Conservation (phyloP, 2,113 vertebrate species). For the Aviceda subcristata region DNA sequence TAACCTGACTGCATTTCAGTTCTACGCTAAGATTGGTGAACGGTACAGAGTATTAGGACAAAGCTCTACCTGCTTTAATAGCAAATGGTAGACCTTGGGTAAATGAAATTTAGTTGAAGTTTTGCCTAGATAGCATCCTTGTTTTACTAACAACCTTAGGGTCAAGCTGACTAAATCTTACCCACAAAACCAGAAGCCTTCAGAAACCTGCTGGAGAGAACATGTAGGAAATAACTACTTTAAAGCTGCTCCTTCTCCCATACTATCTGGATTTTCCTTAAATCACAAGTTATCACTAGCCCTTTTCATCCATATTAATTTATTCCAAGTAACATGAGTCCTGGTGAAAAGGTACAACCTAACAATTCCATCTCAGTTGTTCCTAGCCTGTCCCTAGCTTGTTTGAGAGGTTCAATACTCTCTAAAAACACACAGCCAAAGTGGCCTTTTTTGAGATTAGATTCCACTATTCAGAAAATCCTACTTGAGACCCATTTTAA, state of each 20-base stretch:
- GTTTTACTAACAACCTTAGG: background rate
- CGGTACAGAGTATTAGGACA: background rate
- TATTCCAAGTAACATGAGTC: background rate
- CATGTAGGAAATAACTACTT: background rate
- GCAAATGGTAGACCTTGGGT: background rate
- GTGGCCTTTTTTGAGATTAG: background rate
- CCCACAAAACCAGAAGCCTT: too few species aligned
- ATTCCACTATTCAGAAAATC: background rate
- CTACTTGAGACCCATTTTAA: background rate
- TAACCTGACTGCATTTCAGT: background rate
- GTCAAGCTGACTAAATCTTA: background rate
- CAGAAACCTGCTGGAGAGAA: background rate
- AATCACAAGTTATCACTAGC: background rate
- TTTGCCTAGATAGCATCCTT: background rate
- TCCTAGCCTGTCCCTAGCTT: background rate
- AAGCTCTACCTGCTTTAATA: background rate
- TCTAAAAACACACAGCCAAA: background rate
- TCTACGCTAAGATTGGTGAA: accelerated
- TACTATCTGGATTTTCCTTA: background rate
- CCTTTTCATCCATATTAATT: background rate
- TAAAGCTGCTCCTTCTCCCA: background rate
- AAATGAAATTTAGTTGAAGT: too few species aligned
- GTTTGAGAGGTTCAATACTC: background rate
- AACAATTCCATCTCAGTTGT: background rate
- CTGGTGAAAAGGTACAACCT: background rate